phyloP scores from a whole-genome alignment of 2,888 invertebrate genomes.

The Polietes domitor region DNA sequence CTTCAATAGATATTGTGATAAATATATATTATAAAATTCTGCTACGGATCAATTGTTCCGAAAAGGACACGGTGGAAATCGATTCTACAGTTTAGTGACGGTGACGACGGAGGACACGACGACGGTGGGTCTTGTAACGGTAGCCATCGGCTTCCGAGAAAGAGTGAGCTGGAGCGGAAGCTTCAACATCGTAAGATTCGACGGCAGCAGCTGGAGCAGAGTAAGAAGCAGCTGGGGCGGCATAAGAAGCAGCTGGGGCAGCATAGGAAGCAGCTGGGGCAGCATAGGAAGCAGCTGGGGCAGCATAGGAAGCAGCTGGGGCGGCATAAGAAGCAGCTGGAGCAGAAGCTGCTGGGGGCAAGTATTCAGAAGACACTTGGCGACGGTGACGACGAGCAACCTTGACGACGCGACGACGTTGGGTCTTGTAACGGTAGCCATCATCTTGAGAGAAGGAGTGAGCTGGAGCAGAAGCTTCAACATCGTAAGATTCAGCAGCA shows the following conservation, averaged over 20 bases:
- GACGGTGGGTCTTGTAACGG: slow-evolving; percentile 62
- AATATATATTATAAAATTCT: too few relatives aligned
- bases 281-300: slow-evolving; percentile 47
- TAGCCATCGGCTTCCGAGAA: slow-evolving; percentile 71
- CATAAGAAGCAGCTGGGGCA: slow-evolving; percentile 18
- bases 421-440: slow-evolving; percentile 65
- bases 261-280: not conserved
- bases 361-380: slow-evolving; percentile 72
- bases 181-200: not conserved
- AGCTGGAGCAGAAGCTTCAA: slow-evolving; percentile 1
- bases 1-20: too few relatives aligned
- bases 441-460: slow-evolving; percentile 54
- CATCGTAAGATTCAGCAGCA: not conserved
- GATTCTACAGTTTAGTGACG: too few relatives aligned
- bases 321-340: slow-evolving; percentile 69
- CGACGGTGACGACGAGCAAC: slow-evolving; percentile 52
- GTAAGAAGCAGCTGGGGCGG: slow-evolving; percentile 37
- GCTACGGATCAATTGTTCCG: slow-evolving; percentile 36
- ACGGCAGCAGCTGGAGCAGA: slow-evolving; percentile 65
- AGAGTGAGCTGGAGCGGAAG: slow-evolving; percentile 52
- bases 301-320: slow-evolving; percentile 35
- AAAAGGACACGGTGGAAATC: slow-evolving; percentile 53
- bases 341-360: slow-evolving; percentile 64
- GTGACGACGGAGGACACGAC: slow-evolving; percentile 56
- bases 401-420: slow-evolving; percentile 61